phyloP scores from a whole-genome alignment of 1,140 invertebrate species.

The Andrena cerasifolii region DNA sequence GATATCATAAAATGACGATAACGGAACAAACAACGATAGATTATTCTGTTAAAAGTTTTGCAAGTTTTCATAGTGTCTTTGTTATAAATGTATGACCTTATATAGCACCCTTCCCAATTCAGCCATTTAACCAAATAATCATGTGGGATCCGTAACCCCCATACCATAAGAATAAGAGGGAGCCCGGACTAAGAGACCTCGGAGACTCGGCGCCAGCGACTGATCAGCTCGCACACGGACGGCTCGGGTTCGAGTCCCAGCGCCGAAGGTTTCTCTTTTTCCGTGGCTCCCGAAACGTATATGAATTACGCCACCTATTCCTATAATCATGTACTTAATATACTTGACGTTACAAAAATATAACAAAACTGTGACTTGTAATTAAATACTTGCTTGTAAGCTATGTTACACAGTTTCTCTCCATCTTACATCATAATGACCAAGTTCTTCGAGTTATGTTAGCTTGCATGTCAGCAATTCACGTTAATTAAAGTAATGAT shows the following conservation, averaged over 20 bases:
- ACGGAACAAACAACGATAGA: conserved; percentile 3
- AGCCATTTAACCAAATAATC: conserved; percentile 56
- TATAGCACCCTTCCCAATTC: conserved; percentile 80
- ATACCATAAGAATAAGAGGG: no score
- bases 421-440: no score
- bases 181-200: no score
- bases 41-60: background rate
- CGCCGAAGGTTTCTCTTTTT: no score
- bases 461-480: conserved; percentile 11
- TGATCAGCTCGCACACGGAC: no score
- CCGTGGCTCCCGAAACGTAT: no score
- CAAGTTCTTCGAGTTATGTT: background rate
- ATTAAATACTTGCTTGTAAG: background rate
- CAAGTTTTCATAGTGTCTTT: conserved; percentile 15
- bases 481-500: no score
- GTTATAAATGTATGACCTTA: conserved; percentile 68
- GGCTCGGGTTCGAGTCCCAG: no score
- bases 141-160: no score
- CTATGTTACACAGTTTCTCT: conserved; percentile 1
- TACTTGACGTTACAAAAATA: conserved; percentile 9
- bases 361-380: background rate
- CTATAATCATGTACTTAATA: conserved; percentile 25
- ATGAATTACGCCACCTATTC: conserved; percentile 75
- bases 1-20: conserved; percentile 25
- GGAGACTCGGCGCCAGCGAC: no score